Conservation (phyloP, 2,797 vertebrate species). For the Rhinogobio ventralis region DNA sequence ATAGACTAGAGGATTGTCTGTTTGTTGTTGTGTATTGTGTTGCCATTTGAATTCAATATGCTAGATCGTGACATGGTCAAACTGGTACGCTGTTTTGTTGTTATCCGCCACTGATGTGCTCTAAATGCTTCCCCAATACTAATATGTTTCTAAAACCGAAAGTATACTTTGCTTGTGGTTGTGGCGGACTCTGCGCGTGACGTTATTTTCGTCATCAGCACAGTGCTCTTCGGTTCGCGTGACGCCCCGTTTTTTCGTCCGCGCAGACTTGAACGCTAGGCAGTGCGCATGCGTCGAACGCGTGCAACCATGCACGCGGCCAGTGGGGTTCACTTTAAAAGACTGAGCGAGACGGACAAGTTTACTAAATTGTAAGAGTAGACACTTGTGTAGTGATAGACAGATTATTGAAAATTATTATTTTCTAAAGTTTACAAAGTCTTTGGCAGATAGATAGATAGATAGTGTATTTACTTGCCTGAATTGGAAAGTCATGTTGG, state of each 20-base stretch:
- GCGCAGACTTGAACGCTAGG: background rate
- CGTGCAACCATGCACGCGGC: background rate
- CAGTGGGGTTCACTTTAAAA: background rate
- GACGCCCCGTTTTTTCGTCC: background rate
- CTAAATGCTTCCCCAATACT: background rate
- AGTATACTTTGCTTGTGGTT: background rate
- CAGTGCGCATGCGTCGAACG: constrained; percentile 6
- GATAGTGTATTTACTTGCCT: constrained; percentile 80
- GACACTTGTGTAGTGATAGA: background rate
- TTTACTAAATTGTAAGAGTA: background rate
- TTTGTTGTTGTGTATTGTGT: too few species aligned
- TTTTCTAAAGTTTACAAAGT: background rate
- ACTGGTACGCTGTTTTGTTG: background rate
- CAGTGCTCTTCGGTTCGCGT: background rate
- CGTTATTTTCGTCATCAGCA: background rate
- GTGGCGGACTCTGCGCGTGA: background rate
- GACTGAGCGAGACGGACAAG: background rate
- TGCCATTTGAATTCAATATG: background rate
- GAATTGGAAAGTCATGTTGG: constrained; percentile 99
- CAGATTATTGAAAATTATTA: background rate
- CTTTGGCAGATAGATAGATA: background rate
- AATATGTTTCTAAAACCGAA: background rate
- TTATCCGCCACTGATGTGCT: background rate
- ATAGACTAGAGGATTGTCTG: background rate
- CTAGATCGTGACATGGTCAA: background rate